Conservation (phyloP, 2,113 vertebrate species). For the Girardinichthys multiradiatus region DNA sequence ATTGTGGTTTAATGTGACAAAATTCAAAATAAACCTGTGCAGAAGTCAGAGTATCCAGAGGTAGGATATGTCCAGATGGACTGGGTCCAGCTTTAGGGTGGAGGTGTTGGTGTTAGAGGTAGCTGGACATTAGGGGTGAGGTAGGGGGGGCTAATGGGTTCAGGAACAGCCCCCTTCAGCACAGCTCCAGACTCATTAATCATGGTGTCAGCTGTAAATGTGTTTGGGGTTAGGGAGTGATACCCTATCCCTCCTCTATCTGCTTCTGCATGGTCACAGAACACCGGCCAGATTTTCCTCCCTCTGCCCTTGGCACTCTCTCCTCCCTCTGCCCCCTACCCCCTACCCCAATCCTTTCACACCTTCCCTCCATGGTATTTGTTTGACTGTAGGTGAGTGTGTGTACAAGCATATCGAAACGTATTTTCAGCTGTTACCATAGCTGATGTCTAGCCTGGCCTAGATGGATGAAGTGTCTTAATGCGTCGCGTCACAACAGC, state of each 20-base stretch:
- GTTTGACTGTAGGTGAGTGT: constrained; percentile 17
- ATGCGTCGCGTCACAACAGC: constrained; percentile 64
- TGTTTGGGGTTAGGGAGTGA: constrained; percentile 87
- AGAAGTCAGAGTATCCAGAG: constrained; percentile 49
- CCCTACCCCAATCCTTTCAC: constrained; percentile 28
- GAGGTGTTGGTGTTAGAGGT: constrained; percentile 28
- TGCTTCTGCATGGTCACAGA: constrained; percentile 65
- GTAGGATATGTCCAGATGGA: constrained; percentile 88
- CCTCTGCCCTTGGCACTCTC: constrained; percentile 47
- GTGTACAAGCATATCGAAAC: constrained; percentile 27
- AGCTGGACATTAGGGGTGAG: constrained; percentile 58
- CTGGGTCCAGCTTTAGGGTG: constrained; percentile 30
- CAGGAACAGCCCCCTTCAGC: constrained; percentile 83
- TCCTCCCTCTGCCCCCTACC: constrained; percentile 7
- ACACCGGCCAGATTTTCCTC: constrained; percentile 43
- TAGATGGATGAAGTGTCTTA: constrained; percentile 78
- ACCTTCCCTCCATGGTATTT: constrained; percentile 47
- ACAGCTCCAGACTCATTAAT: constrained; percentile 89
- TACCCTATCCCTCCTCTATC: constrained; percentile 86
- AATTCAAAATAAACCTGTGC: background rate
- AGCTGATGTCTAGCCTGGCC: constrained; percentile 23
- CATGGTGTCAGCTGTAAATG: constrained; percentile 94
- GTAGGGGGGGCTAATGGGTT: constrained; percentile 84
- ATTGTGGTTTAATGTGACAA: background rate
- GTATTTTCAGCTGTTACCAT: constrained; percentile 62